Evolutionary conservation across 2,797 vertebrate species (phyloP), one percentile per base, ranked within the genome.

Genomic region (Gambelia wislizenii): DNA sequence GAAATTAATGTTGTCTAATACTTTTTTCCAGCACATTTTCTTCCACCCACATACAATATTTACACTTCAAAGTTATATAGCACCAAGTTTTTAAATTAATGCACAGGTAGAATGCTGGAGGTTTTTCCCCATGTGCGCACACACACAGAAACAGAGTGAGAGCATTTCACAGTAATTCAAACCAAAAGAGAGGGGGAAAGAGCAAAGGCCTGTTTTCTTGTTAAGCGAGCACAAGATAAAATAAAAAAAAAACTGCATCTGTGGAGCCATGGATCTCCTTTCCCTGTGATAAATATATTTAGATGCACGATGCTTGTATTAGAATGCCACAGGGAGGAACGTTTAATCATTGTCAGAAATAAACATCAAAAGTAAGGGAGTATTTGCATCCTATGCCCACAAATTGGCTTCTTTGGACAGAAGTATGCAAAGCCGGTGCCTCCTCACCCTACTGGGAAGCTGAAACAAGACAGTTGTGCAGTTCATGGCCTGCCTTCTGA

Each of bases 1-100:
- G 89, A 91, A 95, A 92, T 94, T 93, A 94, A 72, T 91, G 83
- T 83, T 94, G 91, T 87, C 93, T 91, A 92, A 25, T 88, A 90
- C 88, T 33, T 2, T 61, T 54, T 27, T 18, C 61, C 42, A 16
- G 39, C 22, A 82, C 0, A 0, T 89, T 64, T 54, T 9, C 61
- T 85, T 6, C 84, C 83, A 84, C 87, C 93, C 77, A 76, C 42
- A 89, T 87, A 84, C 92, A 33, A 92, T 92, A 91, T 94, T 94
- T 94, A 74, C 88, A 89, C 56, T 94, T 92, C 84, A 94, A 91
- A 14, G 92, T 85, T 59, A 30, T 86, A 59, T 52, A 76, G 27
- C 22, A 86, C 86, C 75, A 85, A 54, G 49, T n/a, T 64, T 93
- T 89, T 90, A 75, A 94, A 89, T 85, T 64, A 91, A 79, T 49